Evolutionary conservation across 2,797 vertebrate genomes (phyloP).

Genomic region (Acrossocheilus wenchowensis): DNA sequence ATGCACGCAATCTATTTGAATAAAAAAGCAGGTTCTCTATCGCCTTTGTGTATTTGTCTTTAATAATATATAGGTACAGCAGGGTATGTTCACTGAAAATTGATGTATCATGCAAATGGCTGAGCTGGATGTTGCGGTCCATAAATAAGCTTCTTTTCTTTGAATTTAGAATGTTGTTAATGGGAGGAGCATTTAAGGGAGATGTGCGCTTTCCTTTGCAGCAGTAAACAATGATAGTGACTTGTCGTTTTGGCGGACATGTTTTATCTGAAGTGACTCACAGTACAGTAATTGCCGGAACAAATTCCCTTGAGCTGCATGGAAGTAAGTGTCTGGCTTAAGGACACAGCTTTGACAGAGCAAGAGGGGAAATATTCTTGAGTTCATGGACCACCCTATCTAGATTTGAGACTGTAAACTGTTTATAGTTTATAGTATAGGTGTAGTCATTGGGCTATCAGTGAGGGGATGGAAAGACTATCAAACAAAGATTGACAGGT

Average conservation of each 20-base stretch:
- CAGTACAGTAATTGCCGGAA: conserved; percentile 42
- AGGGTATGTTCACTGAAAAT: conserved; percentile 46
- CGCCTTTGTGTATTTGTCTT: conserved; percentile 60
- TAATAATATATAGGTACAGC: conserved; percentile 70
- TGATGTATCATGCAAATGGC: conserved; percentile 21
- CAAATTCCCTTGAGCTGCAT: conserved; percentile 30
- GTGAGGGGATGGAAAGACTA: background rate
- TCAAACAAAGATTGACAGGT: background rate
- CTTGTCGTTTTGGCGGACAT: conserved; percentile 55
- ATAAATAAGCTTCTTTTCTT: conserved; percentile 29
- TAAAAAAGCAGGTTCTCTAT: conserved; percentile 6
- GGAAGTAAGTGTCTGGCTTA: conserved; percentile 31
- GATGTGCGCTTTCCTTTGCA: conserved; percentile 30
- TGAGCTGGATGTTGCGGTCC: background rate
- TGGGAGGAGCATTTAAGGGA: conserved; percentile 13
- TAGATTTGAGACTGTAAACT: conserved; percentile 13
- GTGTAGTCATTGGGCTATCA: background rate
- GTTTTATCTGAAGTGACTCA: conserved; percentile 51
- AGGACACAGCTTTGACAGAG: conserved; percentile 14
- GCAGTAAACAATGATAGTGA: conserved; percentile 56
- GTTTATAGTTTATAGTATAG: conserved; percentile 8
- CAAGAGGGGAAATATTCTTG: conserved; percentile 1
- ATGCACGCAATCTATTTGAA: conserved; percentile 62
- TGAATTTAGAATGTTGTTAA: conserved; percentile 25
- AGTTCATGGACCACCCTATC: conserved; percentile 4